phyloP scores from a whole-genome alignment of 2,113 vertebrate genomes.

The Cyprinodon tularosa region DNA sequence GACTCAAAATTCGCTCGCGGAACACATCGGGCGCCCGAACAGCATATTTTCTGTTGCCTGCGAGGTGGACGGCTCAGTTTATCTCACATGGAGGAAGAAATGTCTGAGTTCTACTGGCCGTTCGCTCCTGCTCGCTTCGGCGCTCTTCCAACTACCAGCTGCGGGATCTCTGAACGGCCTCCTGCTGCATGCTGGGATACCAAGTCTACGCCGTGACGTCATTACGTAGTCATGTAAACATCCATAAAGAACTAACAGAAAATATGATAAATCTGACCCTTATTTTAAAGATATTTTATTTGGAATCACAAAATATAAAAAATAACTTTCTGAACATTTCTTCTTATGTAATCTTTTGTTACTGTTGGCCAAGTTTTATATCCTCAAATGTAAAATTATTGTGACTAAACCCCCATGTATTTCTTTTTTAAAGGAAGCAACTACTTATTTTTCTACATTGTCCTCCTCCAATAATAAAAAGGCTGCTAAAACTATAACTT shows the following conservation, averaged over 20 bases:
- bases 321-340: too few species aligned
- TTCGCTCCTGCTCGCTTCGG: conserved; percentile 55
- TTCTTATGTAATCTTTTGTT: too few species aligned
- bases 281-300: too few species aligned
- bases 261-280: too few species aligned
- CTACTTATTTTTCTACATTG: too few species aligned
- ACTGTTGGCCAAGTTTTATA: too few species aligned
- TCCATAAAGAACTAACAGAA: neutral
- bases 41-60: conserved; percentile 78
- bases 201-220: conserved; percentile 59
- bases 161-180: conserved; percentile 71
- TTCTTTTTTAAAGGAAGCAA: too few species aligned
- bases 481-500: too few species aligned
- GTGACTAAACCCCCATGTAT: too few species aligned
- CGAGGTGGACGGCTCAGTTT: conserved; percentile 44
- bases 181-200: conserved; percentile 76
- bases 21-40: conserved; percentile 66
- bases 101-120: conserved; percentile 50
- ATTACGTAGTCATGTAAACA: conserved; percentile 60
- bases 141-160: conserved; percentile 68
- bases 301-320: too few species aligned
- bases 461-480: too few species aligned
- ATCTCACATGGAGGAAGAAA: conserved; percentile 67
- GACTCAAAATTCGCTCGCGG: conserved; percentile 80
- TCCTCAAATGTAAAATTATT: too few species aligned